Conservation (phyloP, 2,888 invertebrate genomes). For the Diloba caeruleocephala region DNA sequence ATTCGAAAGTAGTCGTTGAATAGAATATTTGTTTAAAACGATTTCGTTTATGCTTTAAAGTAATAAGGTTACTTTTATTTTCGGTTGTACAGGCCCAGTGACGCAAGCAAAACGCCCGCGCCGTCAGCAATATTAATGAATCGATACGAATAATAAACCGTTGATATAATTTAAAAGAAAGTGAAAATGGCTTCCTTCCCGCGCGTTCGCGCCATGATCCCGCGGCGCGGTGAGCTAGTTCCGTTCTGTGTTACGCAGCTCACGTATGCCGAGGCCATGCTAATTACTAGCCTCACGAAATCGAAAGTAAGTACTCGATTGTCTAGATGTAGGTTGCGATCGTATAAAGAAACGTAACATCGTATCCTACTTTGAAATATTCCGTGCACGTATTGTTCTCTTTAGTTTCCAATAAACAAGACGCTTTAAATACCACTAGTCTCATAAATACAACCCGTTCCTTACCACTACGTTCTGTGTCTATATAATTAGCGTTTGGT, state of each 20-base stretch:
- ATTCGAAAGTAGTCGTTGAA: slow-evolving; percentile 23
- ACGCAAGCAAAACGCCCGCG: slow-evolving; percentile 64
- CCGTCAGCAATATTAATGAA: slow-evolving; percentile 73
- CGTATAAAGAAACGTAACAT: slow-evolving; percentile 71
- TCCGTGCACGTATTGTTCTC: slow-evolving; percentile 48
- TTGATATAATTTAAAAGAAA: slow-evolving; percentile 83
- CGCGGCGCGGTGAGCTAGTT: slow-evolving; percentile 66
- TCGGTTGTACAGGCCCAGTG: slow-evolving; percentile 56
- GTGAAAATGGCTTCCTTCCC: slow-evolving; percentile 78
- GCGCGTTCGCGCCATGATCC: slow-evolving; percentile 60
- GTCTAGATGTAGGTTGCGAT: slow-evolving; percentile 75
- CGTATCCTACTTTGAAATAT: slow-evolving; percentile 61
- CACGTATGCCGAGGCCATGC: slow-evolving; percentile 84
- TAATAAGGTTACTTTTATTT: slow-evolving; percentile 50
- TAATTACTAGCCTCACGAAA: slow-evolving; percentile 86
- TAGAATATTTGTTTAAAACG: slow-evolving; percentile 40
- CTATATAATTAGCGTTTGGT: slow-evolving; percentile 17
- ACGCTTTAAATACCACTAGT: slow-evolving; percentile 56
- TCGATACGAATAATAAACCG: slow-evolving; percentile 70
- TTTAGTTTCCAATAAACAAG: slow-evolving; percentile 28
- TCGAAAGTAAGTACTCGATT: slow-evolving; percentile 79
- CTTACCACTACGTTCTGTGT: slow-evolving; percentile 9
- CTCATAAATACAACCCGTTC: slow-evolving; percentile 32
- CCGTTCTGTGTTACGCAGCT: slow-evolving; percentile 81
- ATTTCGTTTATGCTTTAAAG: slow-evolving; percentile 42